Percentiles rank a stretch among this genome's conserved stretches.
These are phyloP conservation scores for Leucoraja erinaceus DNA, from an alignment of 2,113 vertebrate genomes.

Conservation along the genomic window DNA sequence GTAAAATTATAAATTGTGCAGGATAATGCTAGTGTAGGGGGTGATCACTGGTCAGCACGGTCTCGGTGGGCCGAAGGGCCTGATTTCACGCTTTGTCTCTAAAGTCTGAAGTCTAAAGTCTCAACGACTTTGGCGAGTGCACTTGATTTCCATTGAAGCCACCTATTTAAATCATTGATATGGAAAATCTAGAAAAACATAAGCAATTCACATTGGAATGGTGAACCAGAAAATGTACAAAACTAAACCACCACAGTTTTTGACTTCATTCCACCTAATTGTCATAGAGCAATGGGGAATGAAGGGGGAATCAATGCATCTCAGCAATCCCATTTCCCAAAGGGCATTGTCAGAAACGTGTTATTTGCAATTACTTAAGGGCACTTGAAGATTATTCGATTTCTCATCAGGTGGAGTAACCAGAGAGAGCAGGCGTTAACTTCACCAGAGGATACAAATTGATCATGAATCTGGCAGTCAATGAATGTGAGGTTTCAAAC, in stretches of 20 bases:
- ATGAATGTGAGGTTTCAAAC: constrained; percentile 10
- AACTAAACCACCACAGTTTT: not conserved
- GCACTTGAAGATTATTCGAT: constrained; percentile 5
- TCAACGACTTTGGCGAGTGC: not conserved
- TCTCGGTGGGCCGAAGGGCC: too few relatives aligned
- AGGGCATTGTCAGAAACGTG: not conserved
- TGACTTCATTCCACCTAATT: not conserved
- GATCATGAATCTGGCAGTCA: not conserved
- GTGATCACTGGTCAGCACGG: too few relatives aligned
- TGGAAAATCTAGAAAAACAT: not conserved
- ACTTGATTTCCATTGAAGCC: not conserved
- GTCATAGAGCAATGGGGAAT: too few relatives aligned
- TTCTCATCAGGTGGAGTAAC: not conserved
- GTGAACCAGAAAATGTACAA: not conserved
- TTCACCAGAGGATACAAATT: constrained; percentile 10
- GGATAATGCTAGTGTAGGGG: too few relatives aligned
- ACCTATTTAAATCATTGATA: not conserved
- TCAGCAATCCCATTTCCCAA: not conserved
- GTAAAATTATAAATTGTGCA: too few relatives aligned
- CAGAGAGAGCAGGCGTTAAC: not conserved
- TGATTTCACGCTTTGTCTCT: too few relatives aligned
- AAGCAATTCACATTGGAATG: not conserved
- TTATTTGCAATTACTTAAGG: not conserved
- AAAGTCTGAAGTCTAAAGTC: too few relatives aligned
- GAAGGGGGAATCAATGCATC: constrained; percentile 22